Conservation (phyloP, 2,113 vertebrate genomes). For the Tenrec ecaudatus region DNA sequence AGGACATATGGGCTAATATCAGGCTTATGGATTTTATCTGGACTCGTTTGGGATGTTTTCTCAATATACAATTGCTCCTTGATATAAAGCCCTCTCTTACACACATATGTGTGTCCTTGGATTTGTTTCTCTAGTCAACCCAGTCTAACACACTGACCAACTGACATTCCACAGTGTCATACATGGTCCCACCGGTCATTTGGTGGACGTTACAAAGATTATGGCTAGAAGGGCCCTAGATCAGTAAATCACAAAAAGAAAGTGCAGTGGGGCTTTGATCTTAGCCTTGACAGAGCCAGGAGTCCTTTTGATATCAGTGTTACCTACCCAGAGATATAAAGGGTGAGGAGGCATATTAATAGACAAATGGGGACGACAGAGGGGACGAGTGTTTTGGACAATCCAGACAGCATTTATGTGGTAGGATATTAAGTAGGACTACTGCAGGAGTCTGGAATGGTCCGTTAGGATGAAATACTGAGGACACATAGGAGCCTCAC, state of each 20-base stretch:
- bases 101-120: too few species aligned
- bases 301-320: background rate
- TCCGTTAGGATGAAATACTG: background rate
- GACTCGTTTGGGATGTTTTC: too few species aligned
- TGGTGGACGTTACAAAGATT: too few species aligned
- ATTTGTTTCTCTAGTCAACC: too few species aligned
- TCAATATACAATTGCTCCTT: too few species aligned
- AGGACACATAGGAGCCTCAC: background rate
- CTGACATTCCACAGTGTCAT: too few species aligned
- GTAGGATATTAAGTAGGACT: background rate
- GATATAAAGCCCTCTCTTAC: too few species aligned
- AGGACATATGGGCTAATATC: too few species aligned
- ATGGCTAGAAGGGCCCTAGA: too few species aligned
- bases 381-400: background rate
- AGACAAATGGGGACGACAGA: background rate
- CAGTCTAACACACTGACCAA: too few species aligned
- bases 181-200: too few species aligned
- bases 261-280: background rate
- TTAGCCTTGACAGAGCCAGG: background rate
- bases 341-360: background rate
- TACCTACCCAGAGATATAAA: background rate
- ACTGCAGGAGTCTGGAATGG: background rate
- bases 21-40: too few species aligned
- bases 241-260: background rate
- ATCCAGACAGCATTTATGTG: background rate